phyloP scores from a whole-genome alignment of 1,140 invertebrate genomes.

The Diorhabda sublineata region DNA sequence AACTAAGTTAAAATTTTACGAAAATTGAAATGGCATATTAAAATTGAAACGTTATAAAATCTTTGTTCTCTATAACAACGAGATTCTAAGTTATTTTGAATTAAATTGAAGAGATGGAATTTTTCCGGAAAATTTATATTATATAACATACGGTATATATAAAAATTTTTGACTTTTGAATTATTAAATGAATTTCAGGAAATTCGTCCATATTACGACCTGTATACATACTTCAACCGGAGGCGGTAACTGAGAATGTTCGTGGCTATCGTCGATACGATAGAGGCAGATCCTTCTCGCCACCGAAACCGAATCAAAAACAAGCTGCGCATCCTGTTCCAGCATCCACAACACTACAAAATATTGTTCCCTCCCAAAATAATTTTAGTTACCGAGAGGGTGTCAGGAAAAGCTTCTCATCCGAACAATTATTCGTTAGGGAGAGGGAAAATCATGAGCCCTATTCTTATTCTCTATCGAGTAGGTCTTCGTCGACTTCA shows the following conservation, averaged over 20 bases:
- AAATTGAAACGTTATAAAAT: no score
- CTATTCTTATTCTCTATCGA: slow-evolving; percentile 31
- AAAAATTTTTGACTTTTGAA: no score
- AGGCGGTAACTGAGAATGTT: slow-evolving; percentile 18
- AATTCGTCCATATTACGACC: slow-evolving; percentile 32
- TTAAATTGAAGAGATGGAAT: no score
- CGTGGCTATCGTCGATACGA: slow-evolving; percentile 26
- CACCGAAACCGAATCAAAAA: slow-evolving; percentile 21
- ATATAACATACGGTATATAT: no score
- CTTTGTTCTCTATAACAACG: no score
- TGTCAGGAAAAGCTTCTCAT: slow-evolving; percentile 43
- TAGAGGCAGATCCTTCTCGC: slow-evolving; percentile 31
- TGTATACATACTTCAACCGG: slow-evolving; percentile 36
- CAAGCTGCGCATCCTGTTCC: neutral
- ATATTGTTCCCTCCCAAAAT: neutral
- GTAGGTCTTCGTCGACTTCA: slow-evolving; percentile 38
- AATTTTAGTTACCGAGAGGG: slow-evolving; percentile 16
- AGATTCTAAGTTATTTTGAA: no score
- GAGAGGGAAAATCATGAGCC: slow-evolving; percentile 21
- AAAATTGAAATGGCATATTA: no score
- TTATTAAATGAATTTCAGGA: slow-evolving; percentile 5
- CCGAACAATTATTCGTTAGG: slow-evolving; percentile 37
- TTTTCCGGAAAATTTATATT: no score
- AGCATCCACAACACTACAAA: neutral
- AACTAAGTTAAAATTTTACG: no score